These are phyloP conservation scores for Brachyrhaphis roseni DNA, from an alignment of 2,797 vertebrate genomes.

Conservation along the genomic window DNA sequence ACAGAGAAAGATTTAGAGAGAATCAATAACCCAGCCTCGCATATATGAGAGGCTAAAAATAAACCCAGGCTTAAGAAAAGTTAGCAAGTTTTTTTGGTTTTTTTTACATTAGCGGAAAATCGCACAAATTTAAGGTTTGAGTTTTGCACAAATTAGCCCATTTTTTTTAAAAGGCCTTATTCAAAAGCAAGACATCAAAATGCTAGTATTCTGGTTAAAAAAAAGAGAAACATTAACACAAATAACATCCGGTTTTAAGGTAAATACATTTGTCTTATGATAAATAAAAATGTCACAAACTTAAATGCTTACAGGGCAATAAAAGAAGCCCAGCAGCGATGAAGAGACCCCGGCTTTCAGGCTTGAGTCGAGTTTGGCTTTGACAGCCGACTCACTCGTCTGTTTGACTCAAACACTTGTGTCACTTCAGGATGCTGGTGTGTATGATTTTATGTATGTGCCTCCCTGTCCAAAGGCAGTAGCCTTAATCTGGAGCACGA, in stretches of 20 bases:
- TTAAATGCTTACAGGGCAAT: not conserved
- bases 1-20: slow-evolving; percentile 39
- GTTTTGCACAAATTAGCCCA: too few species aligned
- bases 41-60: slow-evolving; percentile 26
- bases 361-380: slow-evolving; percentile 44
- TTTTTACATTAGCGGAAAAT: too few species aligned
- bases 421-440: slow-evolving; percentile 24
- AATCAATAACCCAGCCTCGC: slow-evolving; percentile 47
- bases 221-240: not conserved
- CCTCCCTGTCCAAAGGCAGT: slow-evolving; percentile 51
- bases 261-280: not conserved
- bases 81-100: not conserved
- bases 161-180: not conserved
- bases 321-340: not conserved
- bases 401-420: slow-evolving; percentile 46
- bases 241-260: not conserved
- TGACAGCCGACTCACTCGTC: slow-evolving; percentile 25
- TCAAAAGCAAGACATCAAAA: not conserved
- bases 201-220: not conserved
- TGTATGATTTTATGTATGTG: slow-evolving; percentile 9
- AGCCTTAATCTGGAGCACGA: slow-evolving; percentile 66
- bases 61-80: slow-evolving; percentile 10
- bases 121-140: too few species aligned
- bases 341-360: slow-evolving; percentile 19
- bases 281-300: not conserved